Evolutionary conservation across 2,888 invertebrate genomes (phyloP).

Genomic region (Alentia gelatinosa): DNA sequence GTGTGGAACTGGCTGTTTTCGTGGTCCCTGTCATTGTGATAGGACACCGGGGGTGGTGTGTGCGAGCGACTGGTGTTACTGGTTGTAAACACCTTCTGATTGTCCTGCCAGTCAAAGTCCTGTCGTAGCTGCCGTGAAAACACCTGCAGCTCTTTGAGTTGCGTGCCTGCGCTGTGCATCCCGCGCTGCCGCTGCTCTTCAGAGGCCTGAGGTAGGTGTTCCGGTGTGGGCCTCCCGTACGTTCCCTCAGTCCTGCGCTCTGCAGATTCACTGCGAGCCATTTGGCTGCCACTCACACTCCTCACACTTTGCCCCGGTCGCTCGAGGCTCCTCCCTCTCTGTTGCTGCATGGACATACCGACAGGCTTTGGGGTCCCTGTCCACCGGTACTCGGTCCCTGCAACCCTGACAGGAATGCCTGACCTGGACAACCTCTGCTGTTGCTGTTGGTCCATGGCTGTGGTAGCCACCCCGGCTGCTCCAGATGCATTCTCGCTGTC

Average conservation of each 20-base stretch:
- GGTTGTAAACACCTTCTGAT: background rate
- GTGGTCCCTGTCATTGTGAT: background rate
- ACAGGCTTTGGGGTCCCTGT: background rate
- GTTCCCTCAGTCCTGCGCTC: background rate
- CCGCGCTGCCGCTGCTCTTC: background rate
- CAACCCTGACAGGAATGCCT: background rate
- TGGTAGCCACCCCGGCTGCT: background rate
- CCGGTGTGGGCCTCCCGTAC: background rate
- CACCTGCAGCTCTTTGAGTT: background rate
- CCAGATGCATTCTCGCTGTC: background rate
- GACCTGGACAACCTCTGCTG: background rate
- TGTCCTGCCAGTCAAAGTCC: background rate
- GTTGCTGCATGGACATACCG: background rate
- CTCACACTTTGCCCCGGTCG: background rate
- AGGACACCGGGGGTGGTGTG: background rate
- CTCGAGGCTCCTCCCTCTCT: background rate
- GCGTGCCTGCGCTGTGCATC: background rate
- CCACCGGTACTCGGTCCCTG: too few relatives aligned
- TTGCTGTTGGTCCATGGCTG: background rate
- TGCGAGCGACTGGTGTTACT: background rate
- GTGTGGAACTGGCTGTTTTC: background rate
- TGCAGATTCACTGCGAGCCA: background rate
- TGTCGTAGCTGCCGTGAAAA: background rate
- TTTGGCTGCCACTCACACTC: background rate
- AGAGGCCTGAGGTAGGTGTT: background rate